Base-by-base conservation (phyloP, 2,888 invertebrate genomes). In the Dicycla oo region DNA sequence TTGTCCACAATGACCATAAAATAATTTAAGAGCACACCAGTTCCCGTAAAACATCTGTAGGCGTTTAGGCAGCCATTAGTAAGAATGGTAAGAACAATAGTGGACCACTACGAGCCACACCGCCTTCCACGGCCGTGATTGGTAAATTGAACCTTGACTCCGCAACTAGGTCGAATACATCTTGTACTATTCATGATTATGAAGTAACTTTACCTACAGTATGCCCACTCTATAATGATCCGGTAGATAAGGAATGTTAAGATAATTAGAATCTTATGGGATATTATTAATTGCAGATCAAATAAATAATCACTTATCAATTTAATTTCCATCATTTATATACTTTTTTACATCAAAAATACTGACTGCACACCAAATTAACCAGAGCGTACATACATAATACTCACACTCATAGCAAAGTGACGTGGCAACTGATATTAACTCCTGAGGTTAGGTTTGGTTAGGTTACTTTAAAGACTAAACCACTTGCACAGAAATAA, bases 81-180 rank as follows among this genome's bases (percentile, higher is more conserved):
- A 69, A 81, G 66, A 63, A 81, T 78, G 70, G 72, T 67, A 62
- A 58, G 65, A 82, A 81, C 81, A 81, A 81, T 81, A 62, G 60
- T 43, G 34, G 68, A 56, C 57, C 53, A 81, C 60, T 74, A 63
- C 60, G 54, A 63, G 49, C 56, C 71, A 81, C 26, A 56, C 69
- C 64, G 49, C 47, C 75, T 60, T 57, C 67, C 69, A 58, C 63
- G 80, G 73, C 64, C 71, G 62, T 64, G 70, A 74, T 86, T 78
- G 79, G 83, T 80, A 77, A 78, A 85, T 74, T 63, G 72, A 78
- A 80, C 87, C 86, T 86, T 87, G 82, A 78, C 76, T 73, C 73
- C 23, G 65, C 54, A 85, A 79, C 66, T 85, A 74, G 83, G 81
- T 82, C 80, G 78, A 66, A 78, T 73, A 85, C 69, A 74, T 82